phyloP scores from a whole-genome alignment of 2,888 invertebrate species.

The Oscheius sp. region DNA sequence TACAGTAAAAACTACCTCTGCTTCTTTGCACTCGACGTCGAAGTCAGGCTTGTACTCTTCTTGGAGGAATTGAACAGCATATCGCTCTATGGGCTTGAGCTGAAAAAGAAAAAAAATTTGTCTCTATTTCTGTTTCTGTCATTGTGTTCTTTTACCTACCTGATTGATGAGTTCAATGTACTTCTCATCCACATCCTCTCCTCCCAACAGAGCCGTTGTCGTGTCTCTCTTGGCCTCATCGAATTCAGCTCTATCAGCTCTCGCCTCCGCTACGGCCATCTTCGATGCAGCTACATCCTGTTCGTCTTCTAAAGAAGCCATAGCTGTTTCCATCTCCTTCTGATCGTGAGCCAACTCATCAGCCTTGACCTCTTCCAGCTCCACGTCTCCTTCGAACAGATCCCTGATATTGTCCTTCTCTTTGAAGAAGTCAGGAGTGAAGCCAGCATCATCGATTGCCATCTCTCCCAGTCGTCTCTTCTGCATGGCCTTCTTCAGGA shows the following conservation, averaged over 20 bases:
- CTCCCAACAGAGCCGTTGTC: constrained; percentile 36
- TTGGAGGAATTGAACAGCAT: constrained; percentile 93
- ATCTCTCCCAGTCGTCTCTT: constrained; percentile 93
- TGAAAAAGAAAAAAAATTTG: constrained; percentile 74
- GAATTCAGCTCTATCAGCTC: constrained; percentile 57
- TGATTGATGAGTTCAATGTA: constrained; percentile 60
- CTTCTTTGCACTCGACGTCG: constrained; percentile 87
- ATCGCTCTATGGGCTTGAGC: constrained; percentile 92
- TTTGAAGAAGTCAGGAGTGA: constrained; percentile 95
- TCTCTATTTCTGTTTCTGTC: too few species aligned
- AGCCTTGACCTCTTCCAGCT: constrained; percentile 46
- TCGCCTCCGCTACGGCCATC: constrained; percentile 63
- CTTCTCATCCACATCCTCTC: constrained; percentile 56
- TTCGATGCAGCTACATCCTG: constrained; percentile 69
- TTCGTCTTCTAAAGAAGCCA: constrained; percentile 69
- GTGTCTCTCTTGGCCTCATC: constrained; percentile 43
- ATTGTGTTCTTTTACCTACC: neutral
- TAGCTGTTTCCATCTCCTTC: constrained; percentile 63
- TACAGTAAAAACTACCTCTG: constrained; percentile 79
- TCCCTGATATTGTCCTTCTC: constrained; percentile 67
- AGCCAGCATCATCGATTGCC: constrained; percentile 98
- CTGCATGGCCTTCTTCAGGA: constrained; percentile 96
- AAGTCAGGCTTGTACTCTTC: constrained; percentile 83
- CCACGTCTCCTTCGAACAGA: constrained; percentile 68
- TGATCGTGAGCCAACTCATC: constrained; percentile 50